Conservation (phyloP, 2,888 invertebrate species). For the Andrena fulva region DNA sequence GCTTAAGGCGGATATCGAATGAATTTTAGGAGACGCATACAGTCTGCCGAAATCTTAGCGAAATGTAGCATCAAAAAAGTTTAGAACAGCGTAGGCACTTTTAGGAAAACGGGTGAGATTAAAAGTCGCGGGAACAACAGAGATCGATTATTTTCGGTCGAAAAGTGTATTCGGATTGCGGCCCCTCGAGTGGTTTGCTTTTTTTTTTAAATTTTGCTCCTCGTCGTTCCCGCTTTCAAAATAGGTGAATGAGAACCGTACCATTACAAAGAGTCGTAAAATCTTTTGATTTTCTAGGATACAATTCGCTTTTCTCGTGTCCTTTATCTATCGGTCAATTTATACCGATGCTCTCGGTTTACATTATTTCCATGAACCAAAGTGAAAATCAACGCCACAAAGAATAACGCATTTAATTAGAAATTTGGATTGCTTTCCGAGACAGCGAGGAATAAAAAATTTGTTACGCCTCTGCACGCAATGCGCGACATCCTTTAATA, state of each 20-base stretch:
- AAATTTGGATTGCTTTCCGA: conserved; percentile 7
- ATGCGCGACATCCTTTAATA: background rate
- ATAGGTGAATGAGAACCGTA: conserved; percentile 9
- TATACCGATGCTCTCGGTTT: conserved; percentile 2
- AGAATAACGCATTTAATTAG: background rate
- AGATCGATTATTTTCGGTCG: background rate
- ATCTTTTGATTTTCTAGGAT: conserved; percentile 22
- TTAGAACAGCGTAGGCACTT: conserved; percentile 83
- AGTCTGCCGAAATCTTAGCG: conserved; percentile 64
- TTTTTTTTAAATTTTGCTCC: background rate
- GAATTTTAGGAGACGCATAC: conserved; percentile 56
- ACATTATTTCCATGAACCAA: background rate
- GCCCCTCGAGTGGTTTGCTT: background rate
- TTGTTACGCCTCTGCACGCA: conserved; percentile 1
- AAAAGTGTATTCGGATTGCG: background rate
- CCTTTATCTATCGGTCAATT: conserved; percentile 6
- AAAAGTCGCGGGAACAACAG: conserved; percentile 45
- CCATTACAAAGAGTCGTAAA: conserved; percentile 21
- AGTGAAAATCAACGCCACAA: background rate
- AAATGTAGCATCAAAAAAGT: conserved; percentile 68
- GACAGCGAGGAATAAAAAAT: background rate
- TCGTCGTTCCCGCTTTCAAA: conserved; percentile 20
- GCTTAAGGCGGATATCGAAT: conserved; percentile 48
- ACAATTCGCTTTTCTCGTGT: background rate
- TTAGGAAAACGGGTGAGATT: conserved; percentile 77